phyloP scores from a whole-genome alignment of 2,888 invertebrate genomes.

The Sipha maydis region DNA sequence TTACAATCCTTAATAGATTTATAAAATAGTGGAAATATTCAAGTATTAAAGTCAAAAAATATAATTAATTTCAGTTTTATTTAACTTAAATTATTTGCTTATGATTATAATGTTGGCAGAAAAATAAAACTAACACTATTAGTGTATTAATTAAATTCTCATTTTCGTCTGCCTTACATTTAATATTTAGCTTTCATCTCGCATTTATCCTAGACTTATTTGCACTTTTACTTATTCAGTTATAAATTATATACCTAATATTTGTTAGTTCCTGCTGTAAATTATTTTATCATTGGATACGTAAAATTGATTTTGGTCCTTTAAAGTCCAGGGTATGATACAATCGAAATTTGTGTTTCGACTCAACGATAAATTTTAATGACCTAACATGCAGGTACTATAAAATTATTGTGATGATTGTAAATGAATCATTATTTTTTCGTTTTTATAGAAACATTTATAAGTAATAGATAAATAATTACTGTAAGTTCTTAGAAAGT shows the following conservation, averaged over 20 bases:
- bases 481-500: no score
- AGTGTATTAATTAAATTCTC: no score
- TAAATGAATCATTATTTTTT: background rate
- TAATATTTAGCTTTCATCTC: no score
- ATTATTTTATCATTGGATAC: background rate
- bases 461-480: background rate
- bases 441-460: background rate
- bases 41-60: no score
- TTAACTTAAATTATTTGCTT: no score
- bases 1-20: background rate
- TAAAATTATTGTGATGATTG: background rate
- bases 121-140: no score
- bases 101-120: no score
- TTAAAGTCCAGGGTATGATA: background rate
- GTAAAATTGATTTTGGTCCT: background rate
- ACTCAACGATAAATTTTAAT: background rate
- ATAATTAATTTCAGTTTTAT: no score
- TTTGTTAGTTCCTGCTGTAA: background rate
- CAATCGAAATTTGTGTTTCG: background rate
- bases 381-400: background rate
- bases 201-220: no score
- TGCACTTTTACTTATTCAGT: no score
- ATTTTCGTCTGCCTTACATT: no score
- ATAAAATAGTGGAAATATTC: no score
- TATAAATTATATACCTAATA: background rate